A percentile compares a stretch with the other conserved stretches of the same genome.
These are phyloP conservation scores for Takifugu rubripes DNA, from an alignment of 2,797 vertebrate species.

Conservation along the genomic window DNA sequence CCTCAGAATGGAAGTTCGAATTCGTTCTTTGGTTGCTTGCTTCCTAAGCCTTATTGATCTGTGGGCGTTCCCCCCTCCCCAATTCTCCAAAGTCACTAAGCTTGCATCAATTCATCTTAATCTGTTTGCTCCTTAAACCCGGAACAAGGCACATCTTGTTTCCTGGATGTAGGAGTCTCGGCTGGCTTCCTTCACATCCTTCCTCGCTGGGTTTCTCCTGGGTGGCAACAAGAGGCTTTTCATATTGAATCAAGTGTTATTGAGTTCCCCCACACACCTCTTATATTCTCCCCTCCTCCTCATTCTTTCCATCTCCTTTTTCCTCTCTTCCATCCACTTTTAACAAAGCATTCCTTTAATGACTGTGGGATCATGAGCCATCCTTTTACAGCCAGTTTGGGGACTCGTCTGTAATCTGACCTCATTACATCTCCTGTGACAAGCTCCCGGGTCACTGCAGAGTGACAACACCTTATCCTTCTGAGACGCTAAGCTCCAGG, in stretches of 20 bases:
- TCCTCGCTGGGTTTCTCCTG: conserved; percentile 70
- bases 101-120: conserved; percentile 81
- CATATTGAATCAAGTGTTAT: conserved; percentile 83
- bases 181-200: conserved; percentile 77
- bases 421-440: conserved; percentile 81
- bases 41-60: conserved; percentile 79
- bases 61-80: conserved; percentile 58
- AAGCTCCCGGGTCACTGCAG: conserved; percentile 69
- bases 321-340: conserved; percentile 65
- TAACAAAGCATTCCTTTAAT: conserved; percentile 82
- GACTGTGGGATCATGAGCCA: conserved; percentile 76
- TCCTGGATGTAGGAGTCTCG: conserved; percentile 75
- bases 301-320: conserved; percentile 56
- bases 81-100: conserved; percentile 78
- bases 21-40: conserved; percentile 69
- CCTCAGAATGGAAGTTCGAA: conserved; percentile 65
- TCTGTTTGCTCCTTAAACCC: conserved; percentile 81
- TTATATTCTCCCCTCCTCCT: conserved; percentile 59
- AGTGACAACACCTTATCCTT: conserved; percentile 70
- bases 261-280: conserved; percentile 77
- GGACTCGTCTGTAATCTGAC: conserved; percentile 81
- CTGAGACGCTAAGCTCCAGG: conserved; percentile 54
- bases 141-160: conserved; percentile 82
- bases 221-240: conserved; percentile 81
- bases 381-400: conserved; percentile 75